Conservation (phyloP, 2,888 invertebrate species). For the Aporophyla lueneburgensis region DNA sequence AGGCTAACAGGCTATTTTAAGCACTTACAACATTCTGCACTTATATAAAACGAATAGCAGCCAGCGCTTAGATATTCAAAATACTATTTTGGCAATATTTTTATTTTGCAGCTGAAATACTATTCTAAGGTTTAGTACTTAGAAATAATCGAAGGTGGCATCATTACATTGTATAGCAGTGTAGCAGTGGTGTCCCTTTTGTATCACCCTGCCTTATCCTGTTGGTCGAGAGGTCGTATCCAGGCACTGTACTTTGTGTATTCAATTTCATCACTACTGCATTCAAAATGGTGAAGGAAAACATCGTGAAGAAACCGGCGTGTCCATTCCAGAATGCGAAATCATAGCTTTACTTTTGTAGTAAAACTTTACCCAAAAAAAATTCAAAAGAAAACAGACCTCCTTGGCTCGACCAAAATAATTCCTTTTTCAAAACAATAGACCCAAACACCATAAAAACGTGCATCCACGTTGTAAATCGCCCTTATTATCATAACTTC, state of each 20-base stretch:
- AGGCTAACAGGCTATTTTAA: slow-evolving; percentile 24
- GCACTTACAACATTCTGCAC: slow-evolving; percentile 25
- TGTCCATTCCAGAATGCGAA: background rate
- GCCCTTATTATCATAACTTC: slow-evolving; percentile 69
- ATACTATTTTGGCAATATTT: background rate
- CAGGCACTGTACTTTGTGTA: too few species aligned
- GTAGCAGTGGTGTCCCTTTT: too few species aligned
- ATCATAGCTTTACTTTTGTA: background rate
- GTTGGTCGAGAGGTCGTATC: too few species aligned
- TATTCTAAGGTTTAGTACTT: background rate
- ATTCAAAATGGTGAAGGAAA: too few species aligned
- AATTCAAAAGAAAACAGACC: slow-evolving; percentile 10
- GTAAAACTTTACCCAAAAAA: slow-evolving; percentile 7
- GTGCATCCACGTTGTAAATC: slow-evolving; percentile 67
- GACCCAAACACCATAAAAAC: slow-evolving; percentile 62
- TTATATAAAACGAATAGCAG: slow-evolving; percentile 1
- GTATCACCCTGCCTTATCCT: too few species aligned
- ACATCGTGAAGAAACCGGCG: too few species aligned
- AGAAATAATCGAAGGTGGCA: background rate
- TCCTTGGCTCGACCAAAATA: slow-evolving; percentile 26
- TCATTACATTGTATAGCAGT: too few species aligned
- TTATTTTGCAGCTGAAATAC: background rate
- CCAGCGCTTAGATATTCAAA: background rate
- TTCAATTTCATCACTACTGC: too few species aligned
- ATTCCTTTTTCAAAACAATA: slow-evolving; percentile 62